Evolutionary conservation across 92 coral and sea anemone genomes (phyloP).

Genomic region (Pocillopora meandrina): DNA sequence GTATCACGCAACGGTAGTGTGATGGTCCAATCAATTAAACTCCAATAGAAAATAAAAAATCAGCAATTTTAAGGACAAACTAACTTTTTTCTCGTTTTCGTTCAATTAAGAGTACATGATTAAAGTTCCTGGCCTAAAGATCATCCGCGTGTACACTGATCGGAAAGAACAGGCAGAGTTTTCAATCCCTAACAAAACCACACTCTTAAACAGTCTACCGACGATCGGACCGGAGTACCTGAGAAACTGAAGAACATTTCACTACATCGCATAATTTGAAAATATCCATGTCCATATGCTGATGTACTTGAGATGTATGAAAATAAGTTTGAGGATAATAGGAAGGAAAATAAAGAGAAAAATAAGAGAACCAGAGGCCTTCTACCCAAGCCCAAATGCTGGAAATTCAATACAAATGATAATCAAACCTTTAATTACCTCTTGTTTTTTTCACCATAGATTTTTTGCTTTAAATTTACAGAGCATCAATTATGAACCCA

Average conservation of each 20-base stretch:
- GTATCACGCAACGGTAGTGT: too few species aligned
- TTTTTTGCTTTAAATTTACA: too few species aligned
- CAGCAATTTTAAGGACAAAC: too few species aligned
- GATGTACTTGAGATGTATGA: conserved; percentile 46
- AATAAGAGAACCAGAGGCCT: conserved; percentile 56
- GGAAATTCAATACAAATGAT: conserved; percentile 86
- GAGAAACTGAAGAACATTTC: conserved; percentile 62
- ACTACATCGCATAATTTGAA: conserved; percentile 82
- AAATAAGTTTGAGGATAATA: conserved; percentile 28
- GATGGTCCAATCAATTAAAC: too few species aligned
- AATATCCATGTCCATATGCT: conserved; percentile 56
- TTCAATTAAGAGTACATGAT: conserved; percentile 60
- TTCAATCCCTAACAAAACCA: conserved; percentile 79
- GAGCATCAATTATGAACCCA: too few species aligned
- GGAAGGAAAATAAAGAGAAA: conserved; percentile 6
- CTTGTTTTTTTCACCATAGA: too few species aligned
- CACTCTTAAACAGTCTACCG: conserved; percentile 29
- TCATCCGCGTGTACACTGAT: conserved; percentile 79
- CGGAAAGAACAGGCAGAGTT: conserved; percentile 68
- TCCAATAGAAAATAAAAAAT: too few species aligned
- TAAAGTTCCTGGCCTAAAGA: conserved; percentile 66
- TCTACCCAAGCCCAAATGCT: conserved; percentile 64
- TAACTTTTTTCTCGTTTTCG: too few species aligned
- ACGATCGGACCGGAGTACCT: conserved; percentile 47
- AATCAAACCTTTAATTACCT: neutral